Evolutionary conservation across 64 coral and sea anemone genomes (phyloP).

Genomic region (Stichodactyla mertensii): DNA sequence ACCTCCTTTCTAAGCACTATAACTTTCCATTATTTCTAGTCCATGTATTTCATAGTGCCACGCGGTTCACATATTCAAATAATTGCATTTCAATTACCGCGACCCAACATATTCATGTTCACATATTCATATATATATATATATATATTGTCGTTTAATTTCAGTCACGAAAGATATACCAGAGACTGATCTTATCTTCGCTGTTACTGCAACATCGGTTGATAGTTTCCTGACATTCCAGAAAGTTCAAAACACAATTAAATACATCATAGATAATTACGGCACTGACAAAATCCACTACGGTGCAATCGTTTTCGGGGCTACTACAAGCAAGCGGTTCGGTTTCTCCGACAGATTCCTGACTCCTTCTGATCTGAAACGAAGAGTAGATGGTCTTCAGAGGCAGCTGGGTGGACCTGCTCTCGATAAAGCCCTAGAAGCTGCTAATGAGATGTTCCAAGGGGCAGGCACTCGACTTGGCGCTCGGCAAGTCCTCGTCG

Average conservation of each 20-base stretch:
- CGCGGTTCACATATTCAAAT: no score
- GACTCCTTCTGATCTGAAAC: constrained; percentile 9
- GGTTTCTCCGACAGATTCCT: constrained; percentile 40
- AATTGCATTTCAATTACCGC: no score
- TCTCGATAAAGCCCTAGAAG: constrained; percentile 25
- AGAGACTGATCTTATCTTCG: constrained; percentile 63
- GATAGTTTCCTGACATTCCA: constrained; percentile 42
- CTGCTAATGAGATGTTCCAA: constrained; percentile 21
- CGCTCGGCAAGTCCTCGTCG: constrained; percentile 41
- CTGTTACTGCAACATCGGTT: constrained; percentile 50
- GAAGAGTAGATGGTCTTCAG: constrained; percentile 12
- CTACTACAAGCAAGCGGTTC: neutral
- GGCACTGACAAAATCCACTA: constrained; percentile 61
- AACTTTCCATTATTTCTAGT: no score
- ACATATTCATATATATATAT: no score
- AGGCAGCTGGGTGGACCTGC: neutral
- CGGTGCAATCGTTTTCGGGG: constrained; percentile 57
- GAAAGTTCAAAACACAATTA: constrained; percentile 47
- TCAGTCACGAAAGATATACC: constrained; percentile 19
- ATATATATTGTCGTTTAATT: neutral
- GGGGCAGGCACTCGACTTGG: neutral
- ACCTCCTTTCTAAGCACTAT: no score
- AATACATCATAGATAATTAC: constrained; percentile 52
- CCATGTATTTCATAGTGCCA: no score
- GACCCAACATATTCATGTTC: no score